These are phyloP conservation scores for Calvadosia cruxmelitensis DNA, from an alignment of 30 jellyfish, hydroid and myxozoan genomes.

Conservation along the genomic window DNA sequence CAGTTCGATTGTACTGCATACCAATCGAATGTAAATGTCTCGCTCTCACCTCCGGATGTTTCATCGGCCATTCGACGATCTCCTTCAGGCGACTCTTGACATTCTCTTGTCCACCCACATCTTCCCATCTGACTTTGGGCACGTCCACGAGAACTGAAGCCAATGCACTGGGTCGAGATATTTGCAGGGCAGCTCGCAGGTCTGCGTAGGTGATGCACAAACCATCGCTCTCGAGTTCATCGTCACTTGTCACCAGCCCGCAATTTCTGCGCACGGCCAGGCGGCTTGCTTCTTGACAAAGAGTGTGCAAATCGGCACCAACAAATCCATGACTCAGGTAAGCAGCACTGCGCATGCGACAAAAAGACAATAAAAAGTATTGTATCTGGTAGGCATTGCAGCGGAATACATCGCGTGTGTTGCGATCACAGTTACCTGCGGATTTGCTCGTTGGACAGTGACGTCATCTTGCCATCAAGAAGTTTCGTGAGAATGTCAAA, in stretches of 20 bases:
- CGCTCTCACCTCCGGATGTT: slow-evolving; percentile 58
- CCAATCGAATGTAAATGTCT: background rate
- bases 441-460: slow-evolving; percentile 17
- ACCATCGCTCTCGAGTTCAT: background rate
- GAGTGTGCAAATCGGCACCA: slow-evolving; percentile 84
- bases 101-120: slow-evolving; percentile 85
- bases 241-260: background rate
- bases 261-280: slow-evolving; percentile 22
- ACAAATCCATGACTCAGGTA: slow-evolving; percentile 82
- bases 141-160: slow-evolving; percentile 66
- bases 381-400: no score
- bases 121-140: slow-evolving; percentile 87
- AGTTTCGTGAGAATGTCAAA: slow-evolving; percentile 42
- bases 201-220: slow-evolving; percentile 23
- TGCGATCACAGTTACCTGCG: slow-evolving; percentile 9
- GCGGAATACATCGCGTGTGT: background rate
- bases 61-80: slow-evolving; percentile 91
- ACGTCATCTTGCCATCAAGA: slow-evolving; percentile 20
- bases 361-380: background rate
- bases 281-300: slow-evolving; percentile 59
- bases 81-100: slow-evolving; percentile 67
- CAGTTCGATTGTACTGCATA: background rate
- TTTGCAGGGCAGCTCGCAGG: slow-evolving; percentile 51
- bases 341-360: slow-evolving; percentile 42
- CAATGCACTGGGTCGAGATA: slow-evolving; percentile 87